Base-by-base conservation (phyloP, 92 coral and sea anemone species). In the Phenganax marumi region DNA sequence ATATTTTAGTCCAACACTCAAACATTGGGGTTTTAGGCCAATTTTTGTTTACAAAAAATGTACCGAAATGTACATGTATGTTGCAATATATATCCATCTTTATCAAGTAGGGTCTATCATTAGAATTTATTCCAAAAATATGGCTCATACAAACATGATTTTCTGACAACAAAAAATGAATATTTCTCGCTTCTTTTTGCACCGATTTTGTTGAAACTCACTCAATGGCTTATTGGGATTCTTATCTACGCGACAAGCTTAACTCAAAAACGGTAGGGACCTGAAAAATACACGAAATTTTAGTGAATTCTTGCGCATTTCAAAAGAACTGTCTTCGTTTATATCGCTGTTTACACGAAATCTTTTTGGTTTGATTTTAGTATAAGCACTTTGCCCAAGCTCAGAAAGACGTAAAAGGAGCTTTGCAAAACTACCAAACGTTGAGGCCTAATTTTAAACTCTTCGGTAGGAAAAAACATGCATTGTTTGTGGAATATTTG, bases 381-480 rank as follows among this genome's bases (percentile, higher is more conserved):
- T 92, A 92, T 83, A 83, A 78, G 56, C 88, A 93, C 56, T 73
- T 77, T 49, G 91, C 87, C 0, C 68, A 84, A 4, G 85, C 97
- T 74, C 77, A 78, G 25, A 82, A 79, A 19, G 91, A 94, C 61
- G 79, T 83, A 33, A 65, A 77, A 8, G 87, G 85, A 56, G 92
- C 97, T 69, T 80, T 92, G 12, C 84, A 75, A 14, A 88, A 53
- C 10, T 94, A 92, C 86, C 73, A 85, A 48, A 84, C 81, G 14
- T 76, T 94, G 50, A 58, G 80, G 65, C 97, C 98, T 23, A 71
- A 76, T 0, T 52, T 79, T 24, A 91, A 89, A 85, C 89, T 87
- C 53, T 94, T 85, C 68, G 89, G 98, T 94, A 84, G 87, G 95
- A 83, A 39, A 6, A 33, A 80, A 80, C 81, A n/a, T 54, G 39